Conservation (phyloP, 2,888 invertebrate genomes). For the Monopis laevigella region DNA sequence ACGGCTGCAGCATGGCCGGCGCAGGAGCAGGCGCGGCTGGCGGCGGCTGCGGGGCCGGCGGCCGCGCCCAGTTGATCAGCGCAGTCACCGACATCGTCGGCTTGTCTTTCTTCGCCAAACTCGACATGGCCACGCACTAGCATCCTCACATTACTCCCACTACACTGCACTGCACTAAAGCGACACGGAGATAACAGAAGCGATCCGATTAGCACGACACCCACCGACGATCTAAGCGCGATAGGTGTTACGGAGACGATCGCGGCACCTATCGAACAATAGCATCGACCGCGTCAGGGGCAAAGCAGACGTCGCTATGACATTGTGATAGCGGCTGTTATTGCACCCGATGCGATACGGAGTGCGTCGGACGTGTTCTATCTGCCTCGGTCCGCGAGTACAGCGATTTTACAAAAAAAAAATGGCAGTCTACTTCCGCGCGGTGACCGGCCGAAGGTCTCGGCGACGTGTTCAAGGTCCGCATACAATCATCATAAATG, state of each 20-base stretch:
- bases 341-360: slow-evolving; percentile 48
- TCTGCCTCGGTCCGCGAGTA: slow-evolving; percentile 17
- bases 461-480: slow-evolving; percentile 60
- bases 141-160: slow-evolving; percentile 60
- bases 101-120: slow-evolving; percentile 85
- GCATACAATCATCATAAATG: slow-evolving; percentile 62
- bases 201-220: not conserved
- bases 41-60: slow-evolving; percentile 47
- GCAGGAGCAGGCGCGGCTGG: slow-evolving; percentile 44
- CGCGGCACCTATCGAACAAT: not conserved
- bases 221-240: not conserved
- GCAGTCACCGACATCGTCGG: slow-evolving; percentile 88
- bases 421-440: slow-evolving; percentile 56
- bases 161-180: slow-evolving; percentile 30
- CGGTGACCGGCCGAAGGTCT: slow-evolving; percentile 65
- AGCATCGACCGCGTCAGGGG: slow-evolving; percentile 25
- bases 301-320: slow-evolving; percentile 52
- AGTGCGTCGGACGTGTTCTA: slow-evolving; percentile 41
- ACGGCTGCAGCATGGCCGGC: slow-evolving; percentile 33
- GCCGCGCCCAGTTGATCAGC: slow-evolving; percentile 76
- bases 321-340: slow-evolving; percentile 59
- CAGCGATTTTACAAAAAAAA: slow-evolving; percentile 55
- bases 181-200: slow-evolving; percentile 17
- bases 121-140: slow-evolving; percentile 58
- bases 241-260: too few species aligned